These are phyloP conservation scores for Drosophila paramelanica DNA, from an alignment of 2,888 invertebrate species.

Conservation along the genomic window DNA sequence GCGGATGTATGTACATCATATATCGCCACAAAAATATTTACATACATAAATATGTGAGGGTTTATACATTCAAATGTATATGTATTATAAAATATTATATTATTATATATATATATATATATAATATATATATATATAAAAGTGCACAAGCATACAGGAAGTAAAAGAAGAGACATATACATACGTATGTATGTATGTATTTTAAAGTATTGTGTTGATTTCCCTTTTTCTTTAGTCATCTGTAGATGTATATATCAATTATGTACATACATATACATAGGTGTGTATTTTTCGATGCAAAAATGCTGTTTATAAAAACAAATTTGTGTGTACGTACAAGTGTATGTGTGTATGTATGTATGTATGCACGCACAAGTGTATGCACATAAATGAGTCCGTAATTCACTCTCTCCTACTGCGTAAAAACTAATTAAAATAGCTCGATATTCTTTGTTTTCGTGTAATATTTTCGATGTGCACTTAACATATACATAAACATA, in stretches of 20 bases:
- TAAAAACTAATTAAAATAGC: not conserved
- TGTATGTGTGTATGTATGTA: conserved; percentile 1
- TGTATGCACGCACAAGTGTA: not conserved
- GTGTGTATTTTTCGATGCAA: too few relatives aligned
- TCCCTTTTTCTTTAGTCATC: too few relatives aligned
- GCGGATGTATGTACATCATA: conserved; percentile 17
- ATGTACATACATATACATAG: too few relatives aligned
- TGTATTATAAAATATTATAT: not conserved
- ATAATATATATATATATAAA: conserved; percentile 3
- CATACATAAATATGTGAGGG: conserved; percentile 1
- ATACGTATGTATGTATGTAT: too few relatives aligned
- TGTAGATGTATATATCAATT: too few relatives aligned
- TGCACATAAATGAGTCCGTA: not conserved
- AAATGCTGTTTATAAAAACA: not conserved
- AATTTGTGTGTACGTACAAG: not conserved
- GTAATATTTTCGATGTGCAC: not conserved
- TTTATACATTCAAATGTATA: not conserved
- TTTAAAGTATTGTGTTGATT: too few relatives aligned
- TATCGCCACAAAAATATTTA: conserved; percentile 18
- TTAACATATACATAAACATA: too few relatives aligned
- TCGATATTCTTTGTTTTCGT: too few relatives aligned
- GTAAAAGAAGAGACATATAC: conserved; percentile 36
- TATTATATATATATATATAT: not conserved
- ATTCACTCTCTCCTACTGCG: conserved; percentile 29
- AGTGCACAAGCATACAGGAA: conserved; percentile 33